Conservation (phyloP, 2,113 vertebrate species). For the Corythoichthys haematopterus region DNA sequence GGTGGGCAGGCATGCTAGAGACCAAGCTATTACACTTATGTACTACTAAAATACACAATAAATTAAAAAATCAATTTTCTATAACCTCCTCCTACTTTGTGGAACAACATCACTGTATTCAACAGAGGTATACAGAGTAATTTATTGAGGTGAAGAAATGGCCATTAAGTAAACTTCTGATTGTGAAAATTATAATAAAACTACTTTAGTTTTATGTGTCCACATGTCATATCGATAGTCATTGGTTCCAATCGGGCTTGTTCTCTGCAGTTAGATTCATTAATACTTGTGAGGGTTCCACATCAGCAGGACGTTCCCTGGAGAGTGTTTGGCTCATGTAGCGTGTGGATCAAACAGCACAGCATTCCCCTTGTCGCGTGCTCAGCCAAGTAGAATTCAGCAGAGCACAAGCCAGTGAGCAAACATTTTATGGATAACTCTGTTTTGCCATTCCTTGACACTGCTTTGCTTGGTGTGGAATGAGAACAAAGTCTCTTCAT, state of each 20-base stretch:
- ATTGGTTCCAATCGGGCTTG: neutral
- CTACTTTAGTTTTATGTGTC: too few species aligned
- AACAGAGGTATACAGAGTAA: too few species aligned
- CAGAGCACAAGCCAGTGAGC: slow-evolving; percentile 34
- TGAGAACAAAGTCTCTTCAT: slow-evolving; percentile 35
- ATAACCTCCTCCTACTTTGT: too few species aligned
- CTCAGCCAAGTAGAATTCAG: slow-evolving; percentile 16
- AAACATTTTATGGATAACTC: slow-evolving; percentile 43
- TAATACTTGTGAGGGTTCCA: slow-evolving; percentile 7
- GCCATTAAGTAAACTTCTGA: too few species aligned
- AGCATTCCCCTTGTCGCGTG: slow-evolving; percentile 11
- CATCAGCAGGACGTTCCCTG: slow-evolving; percentile 24
- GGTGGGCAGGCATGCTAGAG: too few species aligned
- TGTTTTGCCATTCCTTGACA: slow-evolving; percentile 18
- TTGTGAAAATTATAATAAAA: too few species aligned
- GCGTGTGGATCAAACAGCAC: slow-evolving; percentile 34
- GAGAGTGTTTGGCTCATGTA: slow-evolving; percentile 21
- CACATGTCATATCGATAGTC: too few species aligned
- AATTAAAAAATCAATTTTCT: too few species aligned
- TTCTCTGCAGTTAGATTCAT: slow-evolving; percentile 11
- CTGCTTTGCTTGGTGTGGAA: slow-evolving; percentile 16
- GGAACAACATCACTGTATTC: neutral
- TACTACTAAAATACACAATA: too few species aligned
- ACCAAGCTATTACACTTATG: too few species aligned
- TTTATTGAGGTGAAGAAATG: too few species aligned